Evolutionary conservation across 2,888 invertebrate genomes (phyloP).

Genomic region (Melanophora roralis): DNA sequence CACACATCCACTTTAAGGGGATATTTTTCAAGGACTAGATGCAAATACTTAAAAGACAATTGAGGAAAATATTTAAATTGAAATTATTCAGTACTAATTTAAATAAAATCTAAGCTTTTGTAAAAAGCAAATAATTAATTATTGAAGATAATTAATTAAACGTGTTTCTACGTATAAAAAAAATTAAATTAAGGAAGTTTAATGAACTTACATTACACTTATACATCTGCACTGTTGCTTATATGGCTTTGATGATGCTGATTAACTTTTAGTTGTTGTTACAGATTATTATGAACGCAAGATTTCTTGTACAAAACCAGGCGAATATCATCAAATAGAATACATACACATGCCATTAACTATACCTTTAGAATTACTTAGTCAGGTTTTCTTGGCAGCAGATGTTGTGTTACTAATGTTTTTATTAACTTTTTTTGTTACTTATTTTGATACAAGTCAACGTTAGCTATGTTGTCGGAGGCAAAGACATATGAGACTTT

Average conservation of each 20-base stretch:
- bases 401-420: constrained; percentile 24
- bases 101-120: background rate
- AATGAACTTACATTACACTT: constrained; percentile 42
- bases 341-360: background rate
- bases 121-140: background rate
- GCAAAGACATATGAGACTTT: background rate
- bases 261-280: background rate
- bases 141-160: background rate
- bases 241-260: background rate
- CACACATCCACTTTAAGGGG: background rate
- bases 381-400: constrained; percentile 32
- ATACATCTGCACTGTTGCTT: constrained; percentile 24
- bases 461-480: background rate
- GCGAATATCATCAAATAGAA: background rate
- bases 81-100: background rate
- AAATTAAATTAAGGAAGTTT: background rate
- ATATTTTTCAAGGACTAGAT: constrained; percentile 39
- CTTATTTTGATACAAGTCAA: constrained; percentile 4
- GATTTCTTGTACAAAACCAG: background rate
- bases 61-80: background rate
- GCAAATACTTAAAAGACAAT: constrained; percentile 4
- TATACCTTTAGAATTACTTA: constrained; percentile 28
- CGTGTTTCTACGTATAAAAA: no score
- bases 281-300: background rate
- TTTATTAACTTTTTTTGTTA: constrained; percentile 13